Percentiles rank a stretch among this genome's conserved stretches.
Conservation (phyloP, 2,888 invertebrate genomes). For the Dasypolia templi region DNA sequence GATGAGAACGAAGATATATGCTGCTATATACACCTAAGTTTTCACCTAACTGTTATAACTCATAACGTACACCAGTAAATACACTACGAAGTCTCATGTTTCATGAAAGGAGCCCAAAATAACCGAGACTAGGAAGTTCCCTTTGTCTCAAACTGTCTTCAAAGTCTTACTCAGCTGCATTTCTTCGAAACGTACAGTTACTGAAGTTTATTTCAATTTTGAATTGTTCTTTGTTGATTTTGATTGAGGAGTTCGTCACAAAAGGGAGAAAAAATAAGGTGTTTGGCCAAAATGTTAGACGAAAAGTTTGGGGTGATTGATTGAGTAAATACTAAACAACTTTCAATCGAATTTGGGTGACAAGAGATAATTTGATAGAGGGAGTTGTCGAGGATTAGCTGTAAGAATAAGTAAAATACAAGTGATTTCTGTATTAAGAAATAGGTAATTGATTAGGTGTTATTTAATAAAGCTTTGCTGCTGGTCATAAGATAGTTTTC, state of each 20-base stretch:
- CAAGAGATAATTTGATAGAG: conserved; percentile 33
- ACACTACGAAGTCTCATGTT: not conserved
- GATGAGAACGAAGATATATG: not conserved
- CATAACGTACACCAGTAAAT: not conserved
- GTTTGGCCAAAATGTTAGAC: conserved; percentile 34
- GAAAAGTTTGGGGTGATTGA: conserved; percentile 50
- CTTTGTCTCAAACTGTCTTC: conserved; percentile 16
- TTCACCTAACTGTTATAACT: not conserved
- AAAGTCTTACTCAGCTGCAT: conserved; percentile 25
- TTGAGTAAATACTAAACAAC: conserved; percentile 43
- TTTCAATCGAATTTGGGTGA: conserved; percentile 45
- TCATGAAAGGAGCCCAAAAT: conserved; percentile 24
- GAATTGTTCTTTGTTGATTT: too few species aligned
- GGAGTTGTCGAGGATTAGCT: not conserved
- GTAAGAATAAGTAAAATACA: conserved; percentile 6
- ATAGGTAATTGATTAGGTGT: not conserved
- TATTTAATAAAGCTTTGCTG: not conserved
- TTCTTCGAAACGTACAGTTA: conserved; percentile 18
- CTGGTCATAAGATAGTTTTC: not conserved
- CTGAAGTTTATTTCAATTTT: too few species aligned
- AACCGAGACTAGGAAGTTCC: conserved; percentile 1
- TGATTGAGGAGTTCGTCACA: conserved; percentile 30
- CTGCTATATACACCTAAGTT: conserved; percentile 7
- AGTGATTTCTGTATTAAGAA: not conserved
- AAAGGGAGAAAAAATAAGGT: conserved; percentile 32